These are phyloP conservation scores for Spheniscus mendiculus DNA, from an alignment of 2,113 vertebrate genomes.

Conservation along the genomic window DNA sequence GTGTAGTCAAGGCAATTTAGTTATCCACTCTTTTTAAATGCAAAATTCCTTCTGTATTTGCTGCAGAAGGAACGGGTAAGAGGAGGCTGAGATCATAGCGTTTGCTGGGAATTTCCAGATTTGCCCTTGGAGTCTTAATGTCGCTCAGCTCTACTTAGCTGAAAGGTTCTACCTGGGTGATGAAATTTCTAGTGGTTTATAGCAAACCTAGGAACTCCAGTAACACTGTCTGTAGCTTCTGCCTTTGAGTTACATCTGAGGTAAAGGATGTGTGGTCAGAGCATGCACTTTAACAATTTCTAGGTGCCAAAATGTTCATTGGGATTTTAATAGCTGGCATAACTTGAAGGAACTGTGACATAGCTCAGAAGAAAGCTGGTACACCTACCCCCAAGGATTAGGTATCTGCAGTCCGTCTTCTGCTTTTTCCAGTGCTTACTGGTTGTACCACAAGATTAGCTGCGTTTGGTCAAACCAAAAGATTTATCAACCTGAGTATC, in stretches of 20 bases:
- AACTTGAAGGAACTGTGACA: not conserved
- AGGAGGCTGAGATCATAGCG: not conserved
- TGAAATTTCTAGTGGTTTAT: not conserved
- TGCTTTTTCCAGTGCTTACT: not conserved
- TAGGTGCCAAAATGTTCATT: not conserved
- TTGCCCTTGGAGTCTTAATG: not conserved
- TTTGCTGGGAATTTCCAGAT: not conserved
- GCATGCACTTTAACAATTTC: not conserved
- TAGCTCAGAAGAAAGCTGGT: not conserved
- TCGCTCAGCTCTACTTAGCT: not conserved
- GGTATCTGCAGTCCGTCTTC: not conserved
- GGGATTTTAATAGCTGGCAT: not conserved
- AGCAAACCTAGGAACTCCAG: not conserved
- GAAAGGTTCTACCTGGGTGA: not conserved
- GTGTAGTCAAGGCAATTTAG: not conserved
- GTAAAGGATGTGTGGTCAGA: not conserved
- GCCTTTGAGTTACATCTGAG: not conserved
- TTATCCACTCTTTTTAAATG: not conserved
- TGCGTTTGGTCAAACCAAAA: not conserved
- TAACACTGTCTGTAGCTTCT: not conserved
- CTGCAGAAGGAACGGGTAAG: not conserved
- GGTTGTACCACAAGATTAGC: not conserved
- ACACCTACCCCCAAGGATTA: rapidly evolving
- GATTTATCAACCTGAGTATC: not conserved
- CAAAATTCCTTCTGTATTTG: not conserved